Evolutionary conservation across 2,888 invertebrate species (phyloP).

Genomic region (Pelosia muscerda): DNA sequence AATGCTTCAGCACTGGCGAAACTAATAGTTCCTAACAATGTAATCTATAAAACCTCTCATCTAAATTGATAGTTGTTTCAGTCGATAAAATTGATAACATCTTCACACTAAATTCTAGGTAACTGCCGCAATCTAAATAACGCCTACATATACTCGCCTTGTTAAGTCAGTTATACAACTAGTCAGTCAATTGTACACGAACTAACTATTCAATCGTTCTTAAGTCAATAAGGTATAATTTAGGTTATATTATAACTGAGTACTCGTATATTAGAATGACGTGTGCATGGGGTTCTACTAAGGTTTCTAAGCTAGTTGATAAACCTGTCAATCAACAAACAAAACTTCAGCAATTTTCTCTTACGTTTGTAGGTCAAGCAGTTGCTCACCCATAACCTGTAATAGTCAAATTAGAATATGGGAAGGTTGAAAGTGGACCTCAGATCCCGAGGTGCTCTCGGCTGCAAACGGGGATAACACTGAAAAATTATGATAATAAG

Average conservation of each 20-base stretch:
- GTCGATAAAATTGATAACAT: constrained; percentile 78
- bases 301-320: background rate
- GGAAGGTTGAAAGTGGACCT: background rate
- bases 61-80: constrained; percentile 68
- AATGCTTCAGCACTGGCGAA: constrained; percentile 66
- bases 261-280: constrained; percentile 19
- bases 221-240: constrained; percentile 40
- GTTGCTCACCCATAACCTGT: background rate
- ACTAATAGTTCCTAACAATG: constrained; percentile 68
- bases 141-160: constrained; percentile 41
- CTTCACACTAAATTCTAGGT: constrained; percentile 49
- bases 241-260: constrained; percentile 29
- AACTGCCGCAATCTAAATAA: constrained; percentile 52
- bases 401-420: background rate
- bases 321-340: background rate
- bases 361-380: no score
- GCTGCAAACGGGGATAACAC: background rate
- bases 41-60: constrained; percentile 54
- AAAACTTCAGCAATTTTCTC: no score
- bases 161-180: constrained; percentile 58
- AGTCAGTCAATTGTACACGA: constrained; percentile 42
- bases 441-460: background rate
- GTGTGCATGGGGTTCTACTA: background rate
- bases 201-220: constrained; percentile 41
- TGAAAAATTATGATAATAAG: background rate